A percentile compares a stretch with the other conserved stretches of the same genome.
Conservation (phyloP, 2,797 vertebrate genomes). For the Gobio occitaniae region DNA sequence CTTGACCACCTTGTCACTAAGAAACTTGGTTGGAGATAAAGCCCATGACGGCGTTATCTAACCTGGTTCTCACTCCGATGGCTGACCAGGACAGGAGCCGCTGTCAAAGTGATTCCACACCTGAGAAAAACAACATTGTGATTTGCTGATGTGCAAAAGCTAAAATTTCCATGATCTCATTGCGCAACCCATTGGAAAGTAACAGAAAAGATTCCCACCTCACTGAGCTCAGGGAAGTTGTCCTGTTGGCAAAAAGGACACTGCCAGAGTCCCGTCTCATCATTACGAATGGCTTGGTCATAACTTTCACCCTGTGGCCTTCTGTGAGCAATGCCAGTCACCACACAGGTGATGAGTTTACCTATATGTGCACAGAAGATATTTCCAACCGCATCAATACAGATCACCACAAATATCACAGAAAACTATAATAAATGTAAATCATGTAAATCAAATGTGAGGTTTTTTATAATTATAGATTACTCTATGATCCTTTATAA, state of each 20-base stretch:
- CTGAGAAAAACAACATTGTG: conserved; percentile 67
- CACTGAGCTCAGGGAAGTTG: conserved; percentile 98
- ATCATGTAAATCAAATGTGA: background rate
- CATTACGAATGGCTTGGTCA: conserved; percentile 96
- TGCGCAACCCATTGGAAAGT: background rate
- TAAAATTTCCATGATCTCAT: background rate
- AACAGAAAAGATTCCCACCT: conserved; percentile 76
- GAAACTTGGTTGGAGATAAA: conserved; percentile 99
- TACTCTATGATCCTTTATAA: background rate
- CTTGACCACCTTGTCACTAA: conserved; percentile 98
- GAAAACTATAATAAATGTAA: background rate
- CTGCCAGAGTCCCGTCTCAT: conserved; percentile 95
- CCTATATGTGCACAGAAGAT: conserved; percentile 72
- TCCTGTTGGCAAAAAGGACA: conserved; percentile 99
- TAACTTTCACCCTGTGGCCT: conserved; percentile 98
- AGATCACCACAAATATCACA: background rate
- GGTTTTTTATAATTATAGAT: background rate
- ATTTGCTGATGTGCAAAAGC: background rate
- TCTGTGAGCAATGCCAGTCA: conserved; percentile 96
- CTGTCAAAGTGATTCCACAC: conserved; percentile 99
- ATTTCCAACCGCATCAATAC: background rate
- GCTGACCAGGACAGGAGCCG: conserved; percentile 96
- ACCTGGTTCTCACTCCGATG: conserved; percentile 92
- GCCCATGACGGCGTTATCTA: conserved; percentile 96
- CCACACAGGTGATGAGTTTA: conserved; percentile 95